Percentiles rank a stretch among this genome's conserved stretches.
These are phyloP conservation scores for Henricia sp. DNA, from an alignment of 53 echinoderm and acorn worm species.

Conservation along the genomic window DNA sequence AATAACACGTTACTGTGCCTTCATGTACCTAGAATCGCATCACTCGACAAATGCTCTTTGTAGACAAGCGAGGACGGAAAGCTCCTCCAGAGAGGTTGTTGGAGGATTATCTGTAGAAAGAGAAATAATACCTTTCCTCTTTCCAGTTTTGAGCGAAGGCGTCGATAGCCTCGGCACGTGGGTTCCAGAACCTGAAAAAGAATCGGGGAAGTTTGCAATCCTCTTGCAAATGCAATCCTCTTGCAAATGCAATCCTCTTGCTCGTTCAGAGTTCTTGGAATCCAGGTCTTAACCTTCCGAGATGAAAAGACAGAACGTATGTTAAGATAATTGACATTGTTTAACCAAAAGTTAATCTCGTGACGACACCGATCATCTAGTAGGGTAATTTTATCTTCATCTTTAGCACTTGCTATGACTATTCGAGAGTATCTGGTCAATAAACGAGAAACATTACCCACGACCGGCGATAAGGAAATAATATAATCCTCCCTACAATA, in stretches of 20 bases:
- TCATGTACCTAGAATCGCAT: too few relatives aligned
- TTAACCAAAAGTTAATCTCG: neutral
- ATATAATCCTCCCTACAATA: neutral
- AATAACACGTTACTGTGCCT: too few relatives aligned
- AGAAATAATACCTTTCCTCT: too few relatives aligned
- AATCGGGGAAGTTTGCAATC: too few relatives aligned
- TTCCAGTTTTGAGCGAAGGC: too few relatives aligned
- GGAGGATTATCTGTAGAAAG: too few relatives aligned
- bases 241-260: neutral
- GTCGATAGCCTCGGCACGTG: too few relatives aligned
- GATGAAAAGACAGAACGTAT: too few relatives aligned
- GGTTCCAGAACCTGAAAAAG: too few relatives aligned
- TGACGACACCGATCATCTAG: neutral
- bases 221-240: neutral
- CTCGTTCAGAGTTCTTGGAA: slow-evolving; percentile 1
- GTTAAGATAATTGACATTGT: neutral
- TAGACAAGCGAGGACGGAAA: too few relatives aligned
- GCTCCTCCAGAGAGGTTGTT: too few relatives aligned
- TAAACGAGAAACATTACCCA: neutral
- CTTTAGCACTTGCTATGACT: neutral
- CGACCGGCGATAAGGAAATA: neutral
- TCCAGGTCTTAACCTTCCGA: neutral
- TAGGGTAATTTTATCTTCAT: neutral
- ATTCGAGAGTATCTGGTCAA: neutral
- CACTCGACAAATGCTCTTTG: too few relatives aligned